Evolutionary conservation across 1,140 invertebrate genomes (phyloP), one percentile per base, ranked within the genome.

Genomic region (Chymomyza costata): DNA sequence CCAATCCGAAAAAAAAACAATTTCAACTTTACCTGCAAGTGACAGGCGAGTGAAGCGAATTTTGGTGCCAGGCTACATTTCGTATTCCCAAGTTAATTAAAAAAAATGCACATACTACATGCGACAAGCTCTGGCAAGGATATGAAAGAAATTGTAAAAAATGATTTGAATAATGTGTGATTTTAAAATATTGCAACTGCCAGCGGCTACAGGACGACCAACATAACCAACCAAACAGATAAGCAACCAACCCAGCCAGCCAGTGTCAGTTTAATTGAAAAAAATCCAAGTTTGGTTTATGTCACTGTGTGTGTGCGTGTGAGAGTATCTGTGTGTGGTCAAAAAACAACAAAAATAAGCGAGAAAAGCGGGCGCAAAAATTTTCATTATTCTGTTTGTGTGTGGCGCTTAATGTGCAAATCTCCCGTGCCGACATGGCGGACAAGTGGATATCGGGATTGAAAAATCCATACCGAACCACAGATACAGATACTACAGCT

Each of bases 401-500:
- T 49, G 48, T 28, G 70, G 64, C 63, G 71, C 78, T 82, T 82
- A 82, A 82, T 73, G 67, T 61, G 67, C 62, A 82, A 82, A 82
- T 82, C 78, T 82, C 82, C 78, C 35, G 71, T 68, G 78, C 65
- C 78, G 64, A 82, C 71, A 82, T 56, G 66, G 39, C 66, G 65
- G 56, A 82, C 70, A 78, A 82, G 67, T 70, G 71, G 78, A 82
- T 82, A 82, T 78, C 67, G 71, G 80, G 78, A 82, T 82, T 82
- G 78, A 82, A 82, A 82, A 82, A 82, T 82, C 78, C 78, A 82
- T 80, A 82, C 69, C 65, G 71, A 71, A 78, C 71, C 71, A 78
- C 71, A 78, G 63, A 78, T 59, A 80, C 69, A 49, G 61, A 64
- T 64, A 64, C 60, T 7, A 31, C 16, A 31, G 7, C 17, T 10